These are phyloP conservation scores for Sebastiscus tertius DNA, from an alignment of 2,797 vertebrate genomes.

Conservation along the genomic window DNA sequence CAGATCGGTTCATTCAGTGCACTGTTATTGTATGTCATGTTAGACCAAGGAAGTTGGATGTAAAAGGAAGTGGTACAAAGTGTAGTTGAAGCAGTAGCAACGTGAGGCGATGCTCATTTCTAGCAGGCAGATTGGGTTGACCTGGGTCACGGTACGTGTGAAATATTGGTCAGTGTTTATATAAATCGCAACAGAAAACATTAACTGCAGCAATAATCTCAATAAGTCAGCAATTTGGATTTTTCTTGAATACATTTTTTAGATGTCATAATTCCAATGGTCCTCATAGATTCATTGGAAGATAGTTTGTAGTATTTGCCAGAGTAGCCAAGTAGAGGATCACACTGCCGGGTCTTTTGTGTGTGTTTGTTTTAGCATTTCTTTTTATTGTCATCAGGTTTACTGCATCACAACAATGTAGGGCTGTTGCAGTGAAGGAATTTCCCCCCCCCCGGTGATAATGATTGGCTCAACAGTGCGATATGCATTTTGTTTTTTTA, in stretches of 20 bases:
- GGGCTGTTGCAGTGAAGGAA: too few relatives aligned
- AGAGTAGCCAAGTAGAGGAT: constrained; percentile 29
- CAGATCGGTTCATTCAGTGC: constrained; percentile 53
- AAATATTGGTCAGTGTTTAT: background rate
- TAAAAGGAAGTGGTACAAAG: constrained; percentile 22
- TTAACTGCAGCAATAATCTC: background rate
- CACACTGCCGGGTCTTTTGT: constrained; percentile 13
- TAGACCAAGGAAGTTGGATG: constrained; percentile 7
- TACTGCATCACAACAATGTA: constrained; percentile 14
- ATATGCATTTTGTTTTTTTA: too few relatives aligned
- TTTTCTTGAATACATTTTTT: background rate
- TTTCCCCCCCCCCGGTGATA: too few relatives aligned
- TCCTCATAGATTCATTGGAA: constrained; percentile 17
- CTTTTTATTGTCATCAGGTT: constrained; percentile 39
- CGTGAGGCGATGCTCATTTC: constrained; percentile 55
- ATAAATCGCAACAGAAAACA: background rate
- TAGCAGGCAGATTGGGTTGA: background rate
- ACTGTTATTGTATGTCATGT: constrained; percentile 46
- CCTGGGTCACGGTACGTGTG: background rate
- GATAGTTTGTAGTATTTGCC: constrained; percentile 41
- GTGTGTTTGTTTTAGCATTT: constrained; percentile 45
- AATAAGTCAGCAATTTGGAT: background rate
- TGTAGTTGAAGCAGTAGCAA: constrained; percentile 22
- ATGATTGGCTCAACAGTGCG: too few relatives aligned
- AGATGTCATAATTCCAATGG: background rate